A percentile compares a stretch with the other conserved stretches of the same genome.
Evolutionary conservation across 2,113 vertebrate genomes (phyloP).

Genomic region (Hippocampus zosterae): DNA sequence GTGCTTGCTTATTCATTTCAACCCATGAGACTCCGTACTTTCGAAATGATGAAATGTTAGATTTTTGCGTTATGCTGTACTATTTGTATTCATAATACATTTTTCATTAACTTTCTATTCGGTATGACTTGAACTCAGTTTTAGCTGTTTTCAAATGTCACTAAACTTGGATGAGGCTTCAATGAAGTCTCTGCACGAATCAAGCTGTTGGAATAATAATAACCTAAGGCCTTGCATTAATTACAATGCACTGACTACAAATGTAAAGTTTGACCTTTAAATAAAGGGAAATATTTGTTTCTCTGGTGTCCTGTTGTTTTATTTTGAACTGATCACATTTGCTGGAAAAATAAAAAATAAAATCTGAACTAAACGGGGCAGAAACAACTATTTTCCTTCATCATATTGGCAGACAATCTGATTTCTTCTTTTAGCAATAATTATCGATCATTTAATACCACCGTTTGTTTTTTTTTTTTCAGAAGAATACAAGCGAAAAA

Average conservation of each 20-base stretch:
- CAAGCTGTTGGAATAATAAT: conserved; percentile 2
- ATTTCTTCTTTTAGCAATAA: not conserved
- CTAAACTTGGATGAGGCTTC: conserved; percentile 21
- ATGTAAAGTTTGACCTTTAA: conserved; percentile 59
- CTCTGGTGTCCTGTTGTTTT: conserved; percentile 82
- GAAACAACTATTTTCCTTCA: conserved; percentile 77
- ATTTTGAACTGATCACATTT: conserved; percentile 44
- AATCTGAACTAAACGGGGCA: conserved; percentile 31
- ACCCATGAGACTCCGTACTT: not conserved
- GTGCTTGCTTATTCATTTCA: not conserved
- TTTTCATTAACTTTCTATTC: not conserved
- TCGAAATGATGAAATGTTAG: not conserved
- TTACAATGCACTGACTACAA: conserved; percentile 11
- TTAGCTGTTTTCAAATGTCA: conserved; percentile 1
- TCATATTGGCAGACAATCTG: not conserved
- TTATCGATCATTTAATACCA: no score
- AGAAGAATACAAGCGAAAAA: no score
- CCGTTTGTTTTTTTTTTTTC: no score
- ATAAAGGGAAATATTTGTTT: conserved; percentile 99
- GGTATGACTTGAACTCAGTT: not conserved
- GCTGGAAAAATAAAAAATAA: not conserved
- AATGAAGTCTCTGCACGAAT: conserved; percentile 29
- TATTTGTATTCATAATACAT: not conserved
- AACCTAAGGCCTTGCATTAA: not conserved
- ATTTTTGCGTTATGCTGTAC: not conserved